Base-by-base conservation (phyloP, 2,888 invertebrate genomes). In the Ptilodon capucinus region DNA sequence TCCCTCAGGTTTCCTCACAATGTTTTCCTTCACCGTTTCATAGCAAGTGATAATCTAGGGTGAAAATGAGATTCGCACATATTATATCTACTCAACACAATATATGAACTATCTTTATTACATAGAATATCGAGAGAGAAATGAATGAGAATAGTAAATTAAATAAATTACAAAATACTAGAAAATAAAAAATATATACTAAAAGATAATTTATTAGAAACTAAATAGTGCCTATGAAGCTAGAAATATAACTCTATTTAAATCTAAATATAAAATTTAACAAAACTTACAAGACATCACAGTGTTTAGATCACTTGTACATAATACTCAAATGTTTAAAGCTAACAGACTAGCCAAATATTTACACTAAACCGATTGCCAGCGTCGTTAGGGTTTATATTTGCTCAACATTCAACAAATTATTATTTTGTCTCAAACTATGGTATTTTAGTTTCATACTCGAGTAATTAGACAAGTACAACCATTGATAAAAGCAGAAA, bases 171-270 rank as follows among this genome's bases (percentile, higher is more conserved):
- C 51, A 51, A 45, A 47, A 41, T 51, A 46, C 39, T 44, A 48
- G 23, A 25, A 32, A 23, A 7, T 13, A 14, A 14, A 32, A 32
- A 14, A 7, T 32, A 32, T 14, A 32, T 44, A 36, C n/a, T 4
- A n/a, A 21, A 48, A 40, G 28, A n/a, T 9, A 30, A 51, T 36
- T 46, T 35, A 53, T 55, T 57, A 57, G 57, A 61, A 54, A 58
- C 64, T 60, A 49, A 55, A 44, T 67, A 67, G 69, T 69, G 72
- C 68, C 64, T 73, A 54, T 58, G 49, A 45, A 50, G 47, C 47
- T 44, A 34, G 40, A 30, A 1, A 8, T 8, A n/a, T 28, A 28
- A 28, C 4, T 3, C 1, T n/a, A n/a, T 6, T 21, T 28, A 28
- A 28, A n/a, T 7, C 28, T 1, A 28, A 28, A 28, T 8, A 0